Evolutionary conservation across 2,888 invertebrate species (phyloP).

Genomic region (Drosophila prostipennis): DNA sequence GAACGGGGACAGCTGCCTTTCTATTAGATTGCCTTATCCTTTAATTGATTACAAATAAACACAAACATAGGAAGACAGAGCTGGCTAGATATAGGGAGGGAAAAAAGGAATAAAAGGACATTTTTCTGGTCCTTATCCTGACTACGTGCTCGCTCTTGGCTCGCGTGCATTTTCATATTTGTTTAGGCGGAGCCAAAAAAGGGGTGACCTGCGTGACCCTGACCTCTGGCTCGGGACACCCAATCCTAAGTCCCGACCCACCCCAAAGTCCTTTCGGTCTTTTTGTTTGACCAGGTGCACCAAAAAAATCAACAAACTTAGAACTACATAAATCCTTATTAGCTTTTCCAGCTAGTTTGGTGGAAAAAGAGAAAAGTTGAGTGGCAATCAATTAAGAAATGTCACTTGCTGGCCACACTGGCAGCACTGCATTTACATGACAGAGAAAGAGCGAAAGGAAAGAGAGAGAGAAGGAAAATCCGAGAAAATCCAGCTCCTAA

Average conservation of each 20-base stretch:
- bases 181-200: constrained; percentile 54
- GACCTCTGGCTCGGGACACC: constrained; percentile 40
- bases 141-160: constrained; percentile 38
- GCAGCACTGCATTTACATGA: constrained; percentile 29
- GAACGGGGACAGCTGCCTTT: constrained; percentile 58
- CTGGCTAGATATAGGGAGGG: background rate
- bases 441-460: background rate
- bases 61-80: constrained; percentile 26
- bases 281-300: constrained; percentile 68
- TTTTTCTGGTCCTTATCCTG: constrained; percentile 21
- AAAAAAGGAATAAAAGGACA: constrained; percentile 24
- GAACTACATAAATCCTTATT: constrained; percentile 66
- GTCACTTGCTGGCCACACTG: constrained; percentile 26
- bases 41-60: constrained; percentile 77
- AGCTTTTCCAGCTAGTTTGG: constrained; percentile 48
- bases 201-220: constrained; percentile 66
- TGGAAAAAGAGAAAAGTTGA: constrained; percentile 1
- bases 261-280: constrained; percentile 40
- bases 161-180: constrained; percentile 55
- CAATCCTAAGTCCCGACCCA: constrained; percentile 31
- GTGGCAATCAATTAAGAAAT: constrained; percentile 40
- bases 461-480: background rate
- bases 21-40: constrained; percentile 62
- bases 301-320: constrained; percentile 46
- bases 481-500: background rate